phyloP scores from a whole-genome alignment of 2,888 invertebrate species.

The Autographa gamma region DNA sequence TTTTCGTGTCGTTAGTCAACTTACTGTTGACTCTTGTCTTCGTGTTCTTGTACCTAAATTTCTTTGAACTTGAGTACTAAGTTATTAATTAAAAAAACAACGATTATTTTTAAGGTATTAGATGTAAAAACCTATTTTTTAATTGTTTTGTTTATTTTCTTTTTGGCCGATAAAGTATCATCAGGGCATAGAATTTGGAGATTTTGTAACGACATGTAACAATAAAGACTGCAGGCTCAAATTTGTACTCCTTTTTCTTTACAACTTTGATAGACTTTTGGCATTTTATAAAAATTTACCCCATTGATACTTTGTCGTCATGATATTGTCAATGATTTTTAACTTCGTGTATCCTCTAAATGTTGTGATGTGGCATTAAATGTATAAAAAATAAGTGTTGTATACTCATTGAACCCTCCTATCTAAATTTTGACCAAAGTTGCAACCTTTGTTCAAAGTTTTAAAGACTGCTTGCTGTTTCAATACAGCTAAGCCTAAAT shows the following conservation, averaged over 20 bases:
- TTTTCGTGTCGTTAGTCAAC: not conserved
- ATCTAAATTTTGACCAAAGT: not conserved
- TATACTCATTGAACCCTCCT: slow-evolving; percentile 5
- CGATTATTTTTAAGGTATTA: not conserved
- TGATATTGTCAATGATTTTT: not conserved
- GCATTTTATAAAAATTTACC: slow-evolving; percentile 10
- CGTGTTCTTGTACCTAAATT: not conserved
- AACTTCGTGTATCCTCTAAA: not conserved
- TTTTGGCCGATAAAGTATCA: not conserved
- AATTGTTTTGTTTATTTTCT: too few species aligned
- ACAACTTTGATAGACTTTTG: slow-evolving; percentile 13
- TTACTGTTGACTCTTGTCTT: not conserved
- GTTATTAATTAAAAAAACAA: not conserved
- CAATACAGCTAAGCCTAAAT: not conserved
- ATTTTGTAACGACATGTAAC: slow-evolving; percentile 5
- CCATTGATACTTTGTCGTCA: not conserved
- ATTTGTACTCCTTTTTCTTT: slow-evolving; percentile 7
- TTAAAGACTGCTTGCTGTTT: not conserved
- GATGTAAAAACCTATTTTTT: too few species aligned
- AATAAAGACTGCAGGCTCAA: not conserved
- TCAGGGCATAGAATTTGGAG: slow-evolving; percentile 6
- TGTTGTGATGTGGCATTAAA: slow-evolving; percentile 12
- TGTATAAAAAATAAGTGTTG: not conserved
- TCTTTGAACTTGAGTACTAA: not conserved
- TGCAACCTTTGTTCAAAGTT: not conserved